These are phyloP conservation scores for Pipistrellus kuhlii DNA, from an alignment of 2,797 vertebrate genomes.

Conservation along the genomic window DNA sequence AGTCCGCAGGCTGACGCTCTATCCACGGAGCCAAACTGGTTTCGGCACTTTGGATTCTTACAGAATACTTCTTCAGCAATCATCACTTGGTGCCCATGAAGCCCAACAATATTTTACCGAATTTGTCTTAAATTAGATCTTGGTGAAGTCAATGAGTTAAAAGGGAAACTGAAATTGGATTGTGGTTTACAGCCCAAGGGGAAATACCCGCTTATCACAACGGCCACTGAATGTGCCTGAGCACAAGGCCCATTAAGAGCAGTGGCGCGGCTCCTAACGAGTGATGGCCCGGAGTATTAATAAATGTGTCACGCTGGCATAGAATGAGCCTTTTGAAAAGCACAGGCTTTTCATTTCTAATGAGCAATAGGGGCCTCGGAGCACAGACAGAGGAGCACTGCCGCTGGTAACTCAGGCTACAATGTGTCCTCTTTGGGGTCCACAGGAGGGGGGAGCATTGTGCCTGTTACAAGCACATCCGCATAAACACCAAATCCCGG, in stretches of 20 bases:
- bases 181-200: conserved; percentile 60
- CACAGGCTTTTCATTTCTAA: conserved; percentile 69
- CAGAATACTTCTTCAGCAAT: conserved; percentile 27
- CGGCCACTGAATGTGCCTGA: conserved; percentile 65
- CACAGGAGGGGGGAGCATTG: not conserved
- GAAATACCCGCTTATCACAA: conserved; percentile 70
- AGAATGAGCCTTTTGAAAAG: conserved; percentile 30
- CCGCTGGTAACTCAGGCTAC: not conserved
- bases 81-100: conserved; percentile 67
- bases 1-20: too few relatives aligned
- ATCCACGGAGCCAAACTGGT: too few relatives aligned
- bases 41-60: conserved; percentile 3
- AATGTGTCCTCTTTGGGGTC: not conserved
- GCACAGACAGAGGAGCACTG: not conserved
- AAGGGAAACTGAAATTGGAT: conserved; percentile 77
- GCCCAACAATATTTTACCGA: conserved; percentile 64
- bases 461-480: not conserved
- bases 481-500: not conserved
- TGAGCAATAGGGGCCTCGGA: conserved; percentile 18
- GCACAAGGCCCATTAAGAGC: conserved; percentile 68
- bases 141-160: conserved; percentile 76
- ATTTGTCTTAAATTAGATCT: conserved; percentile 77
- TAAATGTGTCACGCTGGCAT: conserved; percentile 50
- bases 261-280: conserved; percentile 54
- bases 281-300: conserved; percentile 76